Base-by-base conservation (phyloP, 2,797 vertebrate genomes). In the Odontamblyopus rebecca region DNA sequence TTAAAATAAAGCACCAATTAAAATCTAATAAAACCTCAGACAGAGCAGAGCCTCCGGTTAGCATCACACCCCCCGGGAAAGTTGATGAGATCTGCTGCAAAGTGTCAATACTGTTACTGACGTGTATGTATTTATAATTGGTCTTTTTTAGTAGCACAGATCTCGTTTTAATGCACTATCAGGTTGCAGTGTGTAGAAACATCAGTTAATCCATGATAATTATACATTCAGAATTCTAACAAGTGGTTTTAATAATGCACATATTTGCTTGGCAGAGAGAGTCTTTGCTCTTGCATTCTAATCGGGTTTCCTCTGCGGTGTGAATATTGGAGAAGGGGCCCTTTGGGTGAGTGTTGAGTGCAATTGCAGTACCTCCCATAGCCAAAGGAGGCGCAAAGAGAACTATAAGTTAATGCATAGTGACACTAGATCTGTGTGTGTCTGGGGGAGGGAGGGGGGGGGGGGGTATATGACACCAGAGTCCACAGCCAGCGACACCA, bases 401-500 rank as follows among this genome's bases (percentile, higher is more conserved):
- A 48, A 54, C 32, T 38, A 67, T 61, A 70, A 70, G 69, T 38
- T 61, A 66, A 75, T 6, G 65, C 54, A 26, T 73, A 74, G 44
- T 44, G 29, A 30, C 13, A n/a, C 79, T 86, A 84, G 80, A 79
- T 86, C 80, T 78, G 18, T 26, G 29, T 76, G 23, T 23, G n/a
- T n/a, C n/a, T n/a, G n/a, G n/a, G n/a, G n/a, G n/a, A n/a, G n/a
- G n/a, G n/a, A n/a, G n/a, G n/a, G n/a, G n/a, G n/a, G n/a, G n/a
- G 23, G 23, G 72, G 70, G 60, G 77, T 82, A 19, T 13, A 16
- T 15, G 15, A 48, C 44, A 48, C 41, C 41, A 44, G 12, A 2
- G 75, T 69, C 64, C 59, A 63, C 56, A 79, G 78, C 74, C 73
- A 84, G 38, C 26, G 70, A 75, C 79, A 72, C 85, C 74, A 86